phyloP scores from a whole-genome alignment of 2,113 vertebrate genomes.

The Rhynchomys soricoides region DNA sequence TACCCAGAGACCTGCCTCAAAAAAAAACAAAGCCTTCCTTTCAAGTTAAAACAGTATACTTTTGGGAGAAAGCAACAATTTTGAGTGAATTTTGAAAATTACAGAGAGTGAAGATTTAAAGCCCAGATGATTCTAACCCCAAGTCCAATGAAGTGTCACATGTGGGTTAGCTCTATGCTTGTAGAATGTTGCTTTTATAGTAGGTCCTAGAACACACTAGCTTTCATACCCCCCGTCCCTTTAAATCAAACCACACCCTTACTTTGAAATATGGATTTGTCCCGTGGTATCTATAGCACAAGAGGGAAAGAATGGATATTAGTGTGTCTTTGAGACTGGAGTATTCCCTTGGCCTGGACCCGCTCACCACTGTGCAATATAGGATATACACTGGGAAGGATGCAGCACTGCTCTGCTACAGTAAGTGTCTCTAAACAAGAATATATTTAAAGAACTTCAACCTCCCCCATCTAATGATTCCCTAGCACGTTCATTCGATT shows the following conservation, averaged over 20 bases:
- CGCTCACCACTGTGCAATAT: not conserved
- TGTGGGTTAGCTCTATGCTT: constrained; percentile 50
- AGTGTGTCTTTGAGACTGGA: not conserved
- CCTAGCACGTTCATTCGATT: constrained; percentile 50
- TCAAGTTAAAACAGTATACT: not conserved
- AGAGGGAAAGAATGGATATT: constrained; percentile 18
- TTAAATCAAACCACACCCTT: not conserved
- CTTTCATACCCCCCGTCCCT: not conserved
- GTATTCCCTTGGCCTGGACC: constrained; percentile 8
- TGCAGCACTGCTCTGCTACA: constrained; percentile 2
- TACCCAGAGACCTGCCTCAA: not conserved
- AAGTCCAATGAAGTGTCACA: constrained; percentile 58
- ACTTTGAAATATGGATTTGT: constrained; percentile 6
- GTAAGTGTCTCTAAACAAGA: not conserved
- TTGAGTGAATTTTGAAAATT: constrained; percentile 56
- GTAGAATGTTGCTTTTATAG: constrained; percentile 54
- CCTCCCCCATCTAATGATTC: not conserved
- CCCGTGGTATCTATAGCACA: not conserved
- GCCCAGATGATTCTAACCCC: not conserved
- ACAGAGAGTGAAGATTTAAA: constrained; percentile 33
- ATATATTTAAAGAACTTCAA: constrained; percentile 49
- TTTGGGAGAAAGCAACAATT: constrained; percentile 26
- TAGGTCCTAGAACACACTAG: constrained; percentile 32
- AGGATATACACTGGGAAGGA: not conserved
- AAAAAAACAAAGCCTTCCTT: not conserved